Evolutionary conservation across 1,140 invertebrate species (phyloP).

Genomic region (Hypothenemus hampei): DNA sequence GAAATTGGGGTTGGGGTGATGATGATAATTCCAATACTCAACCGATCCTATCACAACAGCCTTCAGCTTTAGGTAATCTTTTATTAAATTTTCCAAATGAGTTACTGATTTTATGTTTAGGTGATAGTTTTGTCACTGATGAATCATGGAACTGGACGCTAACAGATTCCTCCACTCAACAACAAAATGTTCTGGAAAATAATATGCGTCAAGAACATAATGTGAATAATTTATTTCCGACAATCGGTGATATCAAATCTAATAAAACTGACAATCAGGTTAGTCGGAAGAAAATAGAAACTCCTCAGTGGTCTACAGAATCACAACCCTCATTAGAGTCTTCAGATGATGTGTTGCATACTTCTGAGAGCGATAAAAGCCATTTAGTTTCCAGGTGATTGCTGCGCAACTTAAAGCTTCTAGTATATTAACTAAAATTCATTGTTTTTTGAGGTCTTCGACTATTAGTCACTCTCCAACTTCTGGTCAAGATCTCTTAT

Average conservation of each 20-base stretch:
- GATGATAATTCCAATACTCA: conserved; percentile 43
- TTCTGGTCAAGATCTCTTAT: conserved; percentile 22
- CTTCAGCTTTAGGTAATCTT: background rate
- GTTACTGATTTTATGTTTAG: conserved; percentile 3
- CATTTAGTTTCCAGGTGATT: conserved; percentile 51
- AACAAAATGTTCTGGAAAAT: background rate
- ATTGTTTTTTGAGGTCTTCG: conserved; percentile 35
- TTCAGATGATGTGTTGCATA: conserved; percentile 51
- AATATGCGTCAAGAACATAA: conserved; percentile 5
- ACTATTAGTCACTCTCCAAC: conserved; percentile 43
- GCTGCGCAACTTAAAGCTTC: conserved; percentile 24
- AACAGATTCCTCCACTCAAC: conserved; percentile 22
- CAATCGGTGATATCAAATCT: conserved; percentile 11
- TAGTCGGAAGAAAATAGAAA: conserved; percentile 36
- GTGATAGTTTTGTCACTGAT: conserved; percentile 46
- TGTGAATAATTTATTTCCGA: conserved; percentile 24
- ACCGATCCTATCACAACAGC: conserved; percentile 8
- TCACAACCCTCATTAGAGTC: conserved; percentile 58
- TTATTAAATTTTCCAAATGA: background rate
- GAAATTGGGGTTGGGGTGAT: conserved; percentile 44
- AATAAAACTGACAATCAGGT: background rate
- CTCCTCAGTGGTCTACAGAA: conserved; percentile 57
- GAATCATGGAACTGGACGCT: conserved; percentile 46
- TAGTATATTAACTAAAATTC: background rate
- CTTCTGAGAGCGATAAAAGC: conserved; percentile 53